Evolutionary conservation across 2,797 vertebrate genomes (phyloP).

Genomic region (Parambassis ranga): DNA sequence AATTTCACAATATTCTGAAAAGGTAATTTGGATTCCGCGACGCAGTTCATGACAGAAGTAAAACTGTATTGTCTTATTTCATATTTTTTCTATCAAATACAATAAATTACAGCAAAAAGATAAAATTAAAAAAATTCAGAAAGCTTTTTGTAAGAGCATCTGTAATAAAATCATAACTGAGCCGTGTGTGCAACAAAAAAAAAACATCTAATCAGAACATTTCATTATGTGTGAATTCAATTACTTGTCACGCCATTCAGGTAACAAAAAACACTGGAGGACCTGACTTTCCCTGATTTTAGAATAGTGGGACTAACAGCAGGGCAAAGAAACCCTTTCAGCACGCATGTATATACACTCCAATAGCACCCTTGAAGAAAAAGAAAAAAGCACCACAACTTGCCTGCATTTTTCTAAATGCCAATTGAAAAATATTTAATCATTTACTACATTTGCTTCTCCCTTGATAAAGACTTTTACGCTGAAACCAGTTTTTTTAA

Average conservation of each 20-base stretch:
- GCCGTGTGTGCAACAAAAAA: neutral
- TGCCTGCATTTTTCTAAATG: neutral
- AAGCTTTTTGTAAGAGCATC: neutral
- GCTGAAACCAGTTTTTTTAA: neutral
- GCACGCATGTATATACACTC: too few relatives aligned
- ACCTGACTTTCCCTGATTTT: constrained; percentile 4
- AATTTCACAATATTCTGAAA: constrained; percentile 5
- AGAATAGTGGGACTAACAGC: neutral
- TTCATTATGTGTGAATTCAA: constrained; percentile 7
- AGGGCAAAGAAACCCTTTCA: neutral
- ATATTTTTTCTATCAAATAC: neutral
- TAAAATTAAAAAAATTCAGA: neutral
- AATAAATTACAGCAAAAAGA: neutral
- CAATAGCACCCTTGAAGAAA: too few relatives aligned
- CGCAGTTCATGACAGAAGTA: constrained; percentile 6
- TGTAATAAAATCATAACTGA: neutral
- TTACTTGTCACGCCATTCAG: neutral
- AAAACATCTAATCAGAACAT: constrained; percentile 9
- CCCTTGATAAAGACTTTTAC: neutral
- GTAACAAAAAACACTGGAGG: neutral
- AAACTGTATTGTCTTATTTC: neutral
- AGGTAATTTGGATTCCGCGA: constrained; percentile 3
- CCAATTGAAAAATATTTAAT: too few relatives aligned
- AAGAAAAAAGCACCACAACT: too few relatives aligned
- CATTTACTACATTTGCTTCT: neutral